Conservation (phyloP, 35 echinoderm and acorn worm species). For the Patiria miniata region DNA sequence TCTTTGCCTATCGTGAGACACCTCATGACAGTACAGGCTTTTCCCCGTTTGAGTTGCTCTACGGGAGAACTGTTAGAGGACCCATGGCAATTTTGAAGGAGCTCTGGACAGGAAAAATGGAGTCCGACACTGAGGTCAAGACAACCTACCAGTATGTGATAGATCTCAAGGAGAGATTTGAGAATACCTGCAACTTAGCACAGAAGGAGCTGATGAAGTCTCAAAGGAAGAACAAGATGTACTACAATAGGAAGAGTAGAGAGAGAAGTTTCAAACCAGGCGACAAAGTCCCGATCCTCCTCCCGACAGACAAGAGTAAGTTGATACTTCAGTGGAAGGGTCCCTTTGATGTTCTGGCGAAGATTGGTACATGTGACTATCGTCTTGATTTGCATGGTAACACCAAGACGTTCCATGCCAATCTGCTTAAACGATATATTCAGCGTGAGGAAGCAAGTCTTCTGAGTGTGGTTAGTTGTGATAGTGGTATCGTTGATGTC, state of each 20-base stretch:
- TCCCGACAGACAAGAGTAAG: slow-evolving; percentile 56
- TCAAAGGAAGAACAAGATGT: not conserved
- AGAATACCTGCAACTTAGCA: slow-evolving; percentile 32
- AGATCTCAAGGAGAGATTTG: slow-evolving; percentile 1
- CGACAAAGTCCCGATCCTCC: slow-evolving; percentile 48
- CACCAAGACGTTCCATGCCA: slow-evolving; percentile 37
- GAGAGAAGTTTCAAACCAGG: slow-evolving; percentile 43
- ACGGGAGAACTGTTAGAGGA: slow-evolving; percentile 40
- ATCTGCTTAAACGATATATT: slow-evolving; percentile 25
- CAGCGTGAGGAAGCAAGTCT: not conserved
- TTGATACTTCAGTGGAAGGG: slow-evolving; percentile 66
- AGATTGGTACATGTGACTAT: slow-evolving; percentile 27
- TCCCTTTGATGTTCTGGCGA: slow-evolving; percentile 31
- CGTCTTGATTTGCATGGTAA: slow-evolving; percentile 10
- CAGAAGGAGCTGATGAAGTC: slow-evolving; percentile 20
- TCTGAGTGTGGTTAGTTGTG: not conserved
- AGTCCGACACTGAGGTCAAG: not conserved
- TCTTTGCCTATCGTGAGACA: slow-evolving; percentile 69
- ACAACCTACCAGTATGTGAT: not conserved
- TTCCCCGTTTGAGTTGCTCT: slow-evolving; percentile 64
- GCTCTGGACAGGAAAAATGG: not conserved
- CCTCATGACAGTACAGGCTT: slow-evolving; percentile 52
- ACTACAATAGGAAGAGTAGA: slow-evolving; percentile 38
- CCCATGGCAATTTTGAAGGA: not conserved
- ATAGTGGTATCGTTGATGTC: not conserved